phyloP scores from a whole-genome alignment of 1,140 invertebrate genomes.

The Oncopodura yosiiana region DNA sequence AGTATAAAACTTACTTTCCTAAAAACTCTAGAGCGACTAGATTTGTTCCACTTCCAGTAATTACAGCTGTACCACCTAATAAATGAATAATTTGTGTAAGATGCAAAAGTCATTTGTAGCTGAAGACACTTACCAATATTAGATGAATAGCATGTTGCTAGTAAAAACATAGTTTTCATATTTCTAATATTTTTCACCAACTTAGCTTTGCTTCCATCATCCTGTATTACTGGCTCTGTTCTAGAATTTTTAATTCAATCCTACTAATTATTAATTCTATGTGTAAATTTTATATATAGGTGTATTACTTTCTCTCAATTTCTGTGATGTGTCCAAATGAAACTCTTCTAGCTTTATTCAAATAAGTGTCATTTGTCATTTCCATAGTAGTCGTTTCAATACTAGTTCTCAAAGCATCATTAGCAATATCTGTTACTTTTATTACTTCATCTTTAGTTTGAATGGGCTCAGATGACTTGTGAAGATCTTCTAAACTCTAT shows the following conservation, averaged over 20 bases:
- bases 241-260: not conserved
- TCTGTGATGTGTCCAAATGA: too few species aligned
- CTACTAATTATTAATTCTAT: not conserved
- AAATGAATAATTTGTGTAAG: not conserved
- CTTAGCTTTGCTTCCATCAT: not conserved
- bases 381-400: too few species aligned
- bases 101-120: constrained; percentile 6
- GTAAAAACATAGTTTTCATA: constrained; percentile 25
- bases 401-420: not conserved
- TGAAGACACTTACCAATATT: constrained; percentile 32
- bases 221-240: not conserved
- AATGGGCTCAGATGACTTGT: not conserved
- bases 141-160: constrained; percentile 26
- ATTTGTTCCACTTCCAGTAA: constrained; percentile 31
- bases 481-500: constrained; percentile 14
- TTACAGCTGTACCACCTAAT: constrained; percentile 6
- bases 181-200: constrained; percentile 13
- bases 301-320: not conserved
- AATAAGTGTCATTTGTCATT: too few species aligned
- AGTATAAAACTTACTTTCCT: constrained; percentile 20
- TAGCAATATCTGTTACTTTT: not conserved
- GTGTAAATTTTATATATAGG: not conserved
- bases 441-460: not conserved
- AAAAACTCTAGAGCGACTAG: constrained; percentile 30
- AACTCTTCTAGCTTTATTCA: too few species aligned